Evolutionary conservation across 2,888 invertebrate species (phyloP), one percentile per base, ranked within the genome.

Genomic region (Boloria euphrosyne): DNA sequence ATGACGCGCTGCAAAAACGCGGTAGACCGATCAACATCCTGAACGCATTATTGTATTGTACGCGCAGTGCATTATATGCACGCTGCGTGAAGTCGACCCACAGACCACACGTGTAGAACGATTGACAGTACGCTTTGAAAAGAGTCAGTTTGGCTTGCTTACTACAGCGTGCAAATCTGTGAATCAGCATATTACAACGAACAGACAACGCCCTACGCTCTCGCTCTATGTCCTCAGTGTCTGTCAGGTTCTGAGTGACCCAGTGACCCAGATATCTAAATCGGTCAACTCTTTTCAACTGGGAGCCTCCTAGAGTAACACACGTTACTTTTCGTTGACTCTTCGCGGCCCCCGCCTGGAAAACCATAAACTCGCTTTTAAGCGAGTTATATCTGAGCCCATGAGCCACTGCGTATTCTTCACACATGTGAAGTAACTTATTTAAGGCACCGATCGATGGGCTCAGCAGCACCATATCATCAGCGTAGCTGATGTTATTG

Each of bases 1-100:
- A 16, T n/a, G 59, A 59, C 1, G 61, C 51, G 17, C 61, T 61
- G 17, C 58, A 51, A 38, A 14, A 51, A 6, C 43, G 51, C 16
- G 17, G 61, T 14, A 58, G 58, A 10, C 47, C 27, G 10, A 58
- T 13, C 47, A 58, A 17, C 44, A 47, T 27, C 22, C 51, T 51
- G 43, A 59, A 59, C 14, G 47, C 51, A 47, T 51, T 61, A 51
- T 61, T 61, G 27, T 52, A 61, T 10, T 61, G 51, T 2, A 61
- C 31, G 17, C 52, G 51, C 4, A 61, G 61, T 7, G 51, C 52
- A 7, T 18, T 44, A 13, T 43, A 47, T 14, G 43, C 52, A 14
- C 44, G 13, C 13, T 51, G 61, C 22, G 61, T 52, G 16, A 51
- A 61, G 17, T 31, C 51, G 3, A 18, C 16, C 51, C 61, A 61